These are phyloP conservation scores for Turdus rufiventris DNA, from an alignment of 2,113 vertebrate genomes.

Conservation along the genomic window DNA sequence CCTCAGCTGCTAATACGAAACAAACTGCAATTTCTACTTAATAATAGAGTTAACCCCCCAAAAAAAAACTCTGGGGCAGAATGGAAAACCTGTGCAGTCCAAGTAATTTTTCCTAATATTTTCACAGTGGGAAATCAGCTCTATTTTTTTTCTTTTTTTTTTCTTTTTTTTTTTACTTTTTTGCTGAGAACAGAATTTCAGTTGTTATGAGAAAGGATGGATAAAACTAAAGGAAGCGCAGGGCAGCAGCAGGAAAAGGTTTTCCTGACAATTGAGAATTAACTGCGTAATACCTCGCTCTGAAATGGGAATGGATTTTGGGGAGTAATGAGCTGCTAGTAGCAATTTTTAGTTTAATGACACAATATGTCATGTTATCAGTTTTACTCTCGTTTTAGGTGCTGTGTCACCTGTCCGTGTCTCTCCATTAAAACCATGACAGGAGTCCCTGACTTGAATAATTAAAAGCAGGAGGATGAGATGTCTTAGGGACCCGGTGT, in stretches of 20 bases:
- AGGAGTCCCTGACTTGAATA: neutral
- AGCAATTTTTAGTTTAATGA: neutral
- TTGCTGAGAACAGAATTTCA: neutral
- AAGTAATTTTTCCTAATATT: neutral
- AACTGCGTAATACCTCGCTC: neutral
- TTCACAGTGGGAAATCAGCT: neutral
- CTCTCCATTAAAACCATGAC: neutral
- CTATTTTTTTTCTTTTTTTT: neutral
- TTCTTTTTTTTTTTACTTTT: neutral
- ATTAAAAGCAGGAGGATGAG: neutral
- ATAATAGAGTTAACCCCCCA: neutral
- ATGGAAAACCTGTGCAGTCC: neutral
- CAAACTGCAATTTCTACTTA: neutral
- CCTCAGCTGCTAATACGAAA: neutral
- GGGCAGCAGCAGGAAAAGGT: neutral
- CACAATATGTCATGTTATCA: neutral
- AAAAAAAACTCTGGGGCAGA: neutral
- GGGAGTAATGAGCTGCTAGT: neutral
- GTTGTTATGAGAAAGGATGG: neutral
- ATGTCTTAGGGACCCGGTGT: neutral
- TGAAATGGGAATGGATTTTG: neutral
- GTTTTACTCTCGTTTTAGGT: neutral
- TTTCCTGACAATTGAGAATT: neutral
- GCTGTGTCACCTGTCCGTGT: neutral
- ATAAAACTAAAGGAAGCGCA: neutral